phyloP scores from a whole-genome alignment of 2,888 invertebrate species.

The Dicycla oo region DNA sequence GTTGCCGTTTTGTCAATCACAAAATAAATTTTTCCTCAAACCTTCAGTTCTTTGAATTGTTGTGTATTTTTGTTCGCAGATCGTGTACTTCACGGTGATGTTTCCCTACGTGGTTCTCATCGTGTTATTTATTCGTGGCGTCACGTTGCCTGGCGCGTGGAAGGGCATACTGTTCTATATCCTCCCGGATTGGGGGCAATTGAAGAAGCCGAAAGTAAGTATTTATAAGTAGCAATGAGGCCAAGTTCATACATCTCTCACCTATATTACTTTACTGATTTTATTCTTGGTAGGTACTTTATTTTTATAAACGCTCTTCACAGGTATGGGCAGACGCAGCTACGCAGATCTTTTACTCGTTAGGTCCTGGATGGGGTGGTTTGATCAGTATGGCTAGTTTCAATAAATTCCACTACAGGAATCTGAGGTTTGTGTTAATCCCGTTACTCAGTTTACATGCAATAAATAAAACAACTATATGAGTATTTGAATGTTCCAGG shows the following conservation, averaged over 20 bases:
- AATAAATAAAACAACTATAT: not conserved
- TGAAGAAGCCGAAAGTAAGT: slow-evolving; percentile 93
- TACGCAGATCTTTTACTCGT: slow-evolving; percentile 97
- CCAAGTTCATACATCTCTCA: slow-evolving; percentile 42
- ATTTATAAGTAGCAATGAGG: slow-evolving; percentile 40
- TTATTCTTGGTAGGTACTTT: slow-evolving; percentile 17
- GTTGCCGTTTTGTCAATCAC: slow-evolving; percentile 74
- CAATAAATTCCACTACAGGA: slow-evolving; percentile 94
- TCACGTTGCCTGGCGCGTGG: slow-evolving; percentile 95
- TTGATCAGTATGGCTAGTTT: slow-evolving; percentile 96
- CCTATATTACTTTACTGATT: slow-evolving; percentile 22
- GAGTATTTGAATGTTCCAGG: slow-evolving; percentile 74
- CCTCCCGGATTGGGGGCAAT: slow-evolving; percentile 94
- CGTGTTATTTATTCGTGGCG: slow-evolving; percentile 93
- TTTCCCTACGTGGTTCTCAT: slow-evolving; percentile 95
- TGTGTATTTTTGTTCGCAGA: slow-evolving; percentile 74
- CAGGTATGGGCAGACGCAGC: slow-evolving; percentile 98
- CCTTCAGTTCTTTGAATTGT: slow-evolving; percentile 44
- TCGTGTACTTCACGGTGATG: slow-evolving; percentile 96
- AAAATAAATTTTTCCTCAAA: slow-evolving; percentile 59
- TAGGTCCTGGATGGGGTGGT: slow-evolving; percentile 97
- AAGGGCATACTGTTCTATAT: slow-evolving; percentile 94
- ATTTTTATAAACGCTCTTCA: slow-evolving; percentile 16
- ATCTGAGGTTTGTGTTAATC: slow-evolving; percentile 87
- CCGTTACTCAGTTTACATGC: not conserved